Conservation (phyloP, 1,140 invertebrate genomes). For the Trypoxylus dichotomus region DNA sequence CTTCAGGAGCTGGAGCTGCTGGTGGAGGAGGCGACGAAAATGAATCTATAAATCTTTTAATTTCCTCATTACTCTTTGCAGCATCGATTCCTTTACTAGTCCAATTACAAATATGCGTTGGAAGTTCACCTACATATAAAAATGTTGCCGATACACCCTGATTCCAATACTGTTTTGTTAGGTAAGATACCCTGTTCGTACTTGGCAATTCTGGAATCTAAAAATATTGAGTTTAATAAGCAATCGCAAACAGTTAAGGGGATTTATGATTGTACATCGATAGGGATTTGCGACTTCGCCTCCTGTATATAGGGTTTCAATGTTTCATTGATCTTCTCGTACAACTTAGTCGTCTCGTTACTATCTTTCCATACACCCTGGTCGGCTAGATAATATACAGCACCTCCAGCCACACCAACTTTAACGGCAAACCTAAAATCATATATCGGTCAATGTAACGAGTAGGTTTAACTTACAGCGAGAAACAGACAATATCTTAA, state of each 20-base stretch:
- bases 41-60: slow-evolving; percentile 30
- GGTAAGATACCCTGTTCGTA: slow-evolving; percentile 54
- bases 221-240: slow-evolving; percentile 39
- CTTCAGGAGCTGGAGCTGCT: neutral
- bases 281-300: slow-evolving; percentile 56
- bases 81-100: slow-evolving; percentile 42
- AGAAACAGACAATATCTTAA: neutral
- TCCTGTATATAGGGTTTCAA: slow-evolving; percentile 57
- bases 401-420: slow-evolving; percentile 53
- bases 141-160: slow-evolving; percentile 57
- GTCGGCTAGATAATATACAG: slow-evolving; percentile 56
- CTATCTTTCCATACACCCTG: slow-evolving; percentile 60
- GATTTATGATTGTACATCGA: slow-evolving; percentile 50
- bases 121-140: slow-evolving; percentile 55
- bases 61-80: slow-evolving; percentile 30
- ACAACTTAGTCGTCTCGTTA: slow-evolving; percentile 54
- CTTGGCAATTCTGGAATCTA: slow-evolving; percentile 57
- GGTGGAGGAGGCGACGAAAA: neutral
- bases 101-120: slow-evolving; percentile 52
- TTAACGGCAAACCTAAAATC: slow-evolving; percentile 55
- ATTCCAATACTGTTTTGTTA: slow-evolving; percentile 59
- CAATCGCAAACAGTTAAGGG: neutral
- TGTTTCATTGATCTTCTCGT: slow-evolving; percentile 53
- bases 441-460: neutral
- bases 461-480: neutral